Base-by-base conservation (phyloP, 2,888 invertebrate species). In the Yponomeuta malinellus region DNA sequence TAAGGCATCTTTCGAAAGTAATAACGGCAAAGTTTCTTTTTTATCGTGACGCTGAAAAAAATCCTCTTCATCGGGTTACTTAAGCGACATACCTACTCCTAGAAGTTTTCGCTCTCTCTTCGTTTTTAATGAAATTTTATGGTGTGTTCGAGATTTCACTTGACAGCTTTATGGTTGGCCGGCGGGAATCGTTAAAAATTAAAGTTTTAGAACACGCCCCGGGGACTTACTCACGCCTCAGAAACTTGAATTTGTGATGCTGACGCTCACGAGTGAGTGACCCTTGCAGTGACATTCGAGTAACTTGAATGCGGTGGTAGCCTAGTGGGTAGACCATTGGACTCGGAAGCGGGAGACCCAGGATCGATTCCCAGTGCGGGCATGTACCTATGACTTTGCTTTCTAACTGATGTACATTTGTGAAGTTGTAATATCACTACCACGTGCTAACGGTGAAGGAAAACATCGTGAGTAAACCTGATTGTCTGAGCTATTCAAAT, bases 61-160 rank as follows among this genome's bases (percentile, higher is more conserved):
- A 43, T 12, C 52, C 64, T 68, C 64, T 75, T 78, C 74, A 71
- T 73, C 72, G 73, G 79, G 75, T 79, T 76, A 75, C 74, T 76
- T 76, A 78, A 76, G 77, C 72, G 78, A 77, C 76, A 78, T 80
- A 73, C n/a, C n/a, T n/a, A n/a, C 74, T 78, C 77, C 71, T 71
- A 48, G 73, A 81, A 81, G 74, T 81, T 82, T 59, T 59, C 15
- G 52, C 52, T 59, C 52, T 73, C 69, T 69, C 76, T 75, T 79
- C 76, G 78, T 77, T 79, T 59, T 79, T 80, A 79, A 79, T 80
- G 75, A 78, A 79, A 78, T 78, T 81, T 76, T 75, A 73, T 75
- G 75, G 76, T 74, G 75, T 73, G 76, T 76, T 72, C 74, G 73
- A 76, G 78, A 78, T 79, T 78, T 78, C 76, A 81, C 80, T 79